Base-by-base conservation (phyloP, 2,113 vertebrate genomes). In the Catharus minimus region DNA sequence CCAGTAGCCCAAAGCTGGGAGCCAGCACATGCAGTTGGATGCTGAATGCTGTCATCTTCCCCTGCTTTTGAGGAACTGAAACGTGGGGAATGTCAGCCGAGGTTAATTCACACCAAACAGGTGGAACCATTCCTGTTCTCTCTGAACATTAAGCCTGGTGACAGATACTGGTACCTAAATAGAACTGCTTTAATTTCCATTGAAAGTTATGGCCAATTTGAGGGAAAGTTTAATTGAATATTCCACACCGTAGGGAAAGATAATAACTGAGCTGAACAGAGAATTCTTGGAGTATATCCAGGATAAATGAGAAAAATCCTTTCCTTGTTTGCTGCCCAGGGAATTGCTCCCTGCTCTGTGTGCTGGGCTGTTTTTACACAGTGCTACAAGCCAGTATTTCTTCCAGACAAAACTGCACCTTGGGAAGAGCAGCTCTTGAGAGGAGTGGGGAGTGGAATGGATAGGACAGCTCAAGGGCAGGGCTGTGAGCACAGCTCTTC, bases 211-310 rank as follows among this genome's bases (percentile, higher is more conserved):
- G 82, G 94, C 81, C 93, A 96, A 97, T 97, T 96, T 88, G 93
- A 97, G 92, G 78, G 86, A 69, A 85, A 89, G 86, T 89, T 97
- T 97, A 97, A 97, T 96, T 97, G 95, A 97, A 90, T 94, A 96
- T 94, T 80, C 82, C 69, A 78, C 47, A 83, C 92, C 53, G 67
- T 61, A 41, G 89, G 92, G 94, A 91, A 96, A 96, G 95, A 86
- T 93, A 95, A 95, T 87, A 95, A 94, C 89, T 83, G 86, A 86
- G 90, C 55, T 18, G 88, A 92, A 65, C 53, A 28, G 65, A 57
- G 69, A 71, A 89, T 89, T 96, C 86, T 89, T 96, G 88, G 95
- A 97, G 86, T 81, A 89, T 72, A 95, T 95, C 92, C 95, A 95
- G 94, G 33, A 39, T 3, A 91, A 82, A 95, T 74, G 91, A 94